Evolutionary conservation across 2,888 invertebrate genomes (phyloP), one percentile per base, ranked within the genome.

Genomic region (Drosophila quinaria): DNA sequence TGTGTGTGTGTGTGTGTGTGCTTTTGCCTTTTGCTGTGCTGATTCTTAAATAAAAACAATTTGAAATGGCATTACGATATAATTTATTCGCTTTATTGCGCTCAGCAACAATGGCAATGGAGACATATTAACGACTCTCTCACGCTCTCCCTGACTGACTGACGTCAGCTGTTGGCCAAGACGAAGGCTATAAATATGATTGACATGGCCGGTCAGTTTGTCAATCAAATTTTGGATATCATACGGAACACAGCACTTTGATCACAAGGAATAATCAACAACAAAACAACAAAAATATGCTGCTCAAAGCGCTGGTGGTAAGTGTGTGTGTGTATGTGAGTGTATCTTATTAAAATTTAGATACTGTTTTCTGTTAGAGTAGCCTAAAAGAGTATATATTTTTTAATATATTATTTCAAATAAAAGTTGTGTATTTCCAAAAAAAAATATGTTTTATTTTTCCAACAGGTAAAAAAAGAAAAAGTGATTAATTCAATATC

Each of bases 151-250:
- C 58, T 22, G 22, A 22, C 22, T 22, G 37, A 31, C 59, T 79
- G 64, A 68, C 80, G 80, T 74, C 72, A 74, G 69, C 70, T 56
- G 50, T 29, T 29, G 35, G 17, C 35, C 13, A 35, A 19, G n/a
- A 35, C 65, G 65, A 69, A 87, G 78, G 72, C 90, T 87, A 87
- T 87, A 87, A 89, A 89, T 86, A 87, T 89, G 90, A 87, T 87
- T 89, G 88, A 87, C 80, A 77, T 29, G 49, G 52, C 61, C 54
- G 68, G 42, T 42, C 66, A 62, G 68, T 74, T 74, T 69, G 82
- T 77, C 86, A 87, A 89, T 89, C 61, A 85, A 86, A 78, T 74
- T 80, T 76, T 80, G 70, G 70, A 79, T 77, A 74, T 52, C 70
- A 56, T 15, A 70, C 51, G 41, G 35, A 44, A 58, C 35, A 55